phyloP scores from a whole-genome alignment of 2,113 vertebrate genomes.

The Myiagra hebetior region DNA sequence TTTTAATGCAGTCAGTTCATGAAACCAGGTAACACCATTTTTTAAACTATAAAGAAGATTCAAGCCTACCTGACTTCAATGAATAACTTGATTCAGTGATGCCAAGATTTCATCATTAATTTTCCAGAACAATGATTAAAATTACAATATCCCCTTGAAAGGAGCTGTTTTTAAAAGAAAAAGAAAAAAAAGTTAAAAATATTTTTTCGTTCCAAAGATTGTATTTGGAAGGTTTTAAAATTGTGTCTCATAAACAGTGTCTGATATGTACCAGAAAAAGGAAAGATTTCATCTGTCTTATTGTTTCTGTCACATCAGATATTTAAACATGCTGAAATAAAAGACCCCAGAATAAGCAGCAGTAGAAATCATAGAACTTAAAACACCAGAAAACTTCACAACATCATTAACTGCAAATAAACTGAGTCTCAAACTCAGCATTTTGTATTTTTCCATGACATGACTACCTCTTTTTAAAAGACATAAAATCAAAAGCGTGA shows the following conservation, averaged over 20 bases:
- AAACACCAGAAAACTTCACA: neutral
- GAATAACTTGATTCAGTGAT: neutral
- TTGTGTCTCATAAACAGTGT: neutral
- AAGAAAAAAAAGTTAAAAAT: no score
- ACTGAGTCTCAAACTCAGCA: neutral
- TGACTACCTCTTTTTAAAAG: neutral
- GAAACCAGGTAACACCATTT: neutral
- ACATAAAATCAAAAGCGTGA: neutral
- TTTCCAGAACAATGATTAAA: neutral
- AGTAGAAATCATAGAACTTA: neutral
- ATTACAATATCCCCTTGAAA: neutral
- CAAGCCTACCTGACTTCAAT: neutral
- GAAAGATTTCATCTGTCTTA: neutral
- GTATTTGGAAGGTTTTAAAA: neutral
- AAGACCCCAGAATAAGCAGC: neutral
- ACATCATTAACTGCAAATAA: neutral
- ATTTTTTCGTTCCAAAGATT: neutral
- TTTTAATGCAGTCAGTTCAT: neutral
- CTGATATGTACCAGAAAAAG: neutral
- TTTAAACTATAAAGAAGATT: neutral
- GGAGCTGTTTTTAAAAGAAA: neutral
- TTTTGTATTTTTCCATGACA: neutral
- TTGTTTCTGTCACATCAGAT: neutral
- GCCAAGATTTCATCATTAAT: neutral
- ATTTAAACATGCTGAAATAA: neutral